These are phyloP conservation scores for Arctia plantaginis DNA, from an alignment of 2,888 invertebrate genomes.

Conservation along the genomic window DNA sequence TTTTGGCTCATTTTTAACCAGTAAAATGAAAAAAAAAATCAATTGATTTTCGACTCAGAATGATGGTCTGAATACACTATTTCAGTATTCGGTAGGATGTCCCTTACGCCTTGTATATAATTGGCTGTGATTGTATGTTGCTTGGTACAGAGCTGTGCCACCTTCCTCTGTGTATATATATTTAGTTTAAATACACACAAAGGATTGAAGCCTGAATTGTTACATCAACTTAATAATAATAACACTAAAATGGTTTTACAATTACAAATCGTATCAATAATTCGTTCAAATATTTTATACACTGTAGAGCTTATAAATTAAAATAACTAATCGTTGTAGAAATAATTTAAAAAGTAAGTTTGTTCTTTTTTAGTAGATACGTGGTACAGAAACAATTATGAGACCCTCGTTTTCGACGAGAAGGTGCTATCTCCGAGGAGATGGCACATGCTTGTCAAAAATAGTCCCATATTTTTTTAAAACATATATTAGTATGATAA, in stretches of 20 bases:
- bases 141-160: too few relatives aligned
- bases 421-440: background rate
- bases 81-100: too few relatives aligned
- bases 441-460: background rate
- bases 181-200: background rate
- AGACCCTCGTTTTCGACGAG: conserved; percentile 1
- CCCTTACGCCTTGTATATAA: too few relatives aligned
- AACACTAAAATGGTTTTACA: background rate
- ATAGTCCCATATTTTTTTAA: background rate
- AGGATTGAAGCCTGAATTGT: too few relatives aligned
- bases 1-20: too few relatives aligned
- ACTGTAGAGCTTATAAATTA: conserved; percentile 5
- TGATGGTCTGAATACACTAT: too few relatives aligned
- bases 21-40: too few relatives aligned
- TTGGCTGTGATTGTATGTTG: too few relatives aligned
- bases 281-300: background rate
- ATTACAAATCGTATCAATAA: background rate
- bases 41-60: too few relatives aligned
- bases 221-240: background rate
- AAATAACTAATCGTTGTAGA: conserved; percentile 27
- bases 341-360: conserved; percentile 6
- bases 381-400: conserved; percentile 21
- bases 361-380: conserved; percentile 20
- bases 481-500: background rate
- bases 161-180: background rate